These are phyloP conservation scores for Platichthys stellatus DNA, from an alignment of 2,113 vertebrate species.

Conservation along the genomic window DNA sequence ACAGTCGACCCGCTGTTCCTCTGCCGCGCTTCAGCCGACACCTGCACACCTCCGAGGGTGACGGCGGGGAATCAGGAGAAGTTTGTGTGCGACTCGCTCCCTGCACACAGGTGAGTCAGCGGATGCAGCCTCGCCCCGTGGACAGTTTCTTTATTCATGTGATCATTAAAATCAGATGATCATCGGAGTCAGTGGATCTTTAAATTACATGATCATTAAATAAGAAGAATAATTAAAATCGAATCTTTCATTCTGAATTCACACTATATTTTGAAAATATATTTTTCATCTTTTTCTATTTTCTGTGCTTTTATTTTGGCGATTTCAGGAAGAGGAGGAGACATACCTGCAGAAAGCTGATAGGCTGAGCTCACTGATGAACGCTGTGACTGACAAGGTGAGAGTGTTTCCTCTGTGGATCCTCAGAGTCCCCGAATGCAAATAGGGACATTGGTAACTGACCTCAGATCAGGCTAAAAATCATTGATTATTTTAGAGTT, in stretches of 20 bases:
- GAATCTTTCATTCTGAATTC: not conserved
- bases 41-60: constrained; percentile 83
- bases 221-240: not conserved
- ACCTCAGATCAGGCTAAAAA: too few relatives aligned
- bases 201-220: too few relatives aligned
- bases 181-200: too few relatives aligned
- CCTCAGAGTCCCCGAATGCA: not conserved
- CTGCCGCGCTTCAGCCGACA: constrained; percentile 92
- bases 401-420: not conserved
- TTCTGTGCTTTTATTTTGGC: not conserved
- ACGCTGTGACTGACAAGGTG: constrained; percentile 90
- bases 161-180: not conserved
- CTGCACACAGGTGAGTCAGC: constrained; percentile 84
- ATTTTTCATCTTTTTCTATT: not conserved
- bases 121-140: not conserved
- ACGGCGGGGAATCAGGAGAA: constrained; percentile 76
- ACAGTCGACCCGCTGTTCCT: constrained; percentile 86
- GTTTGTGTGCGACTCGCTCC: constrained; percentile 86
- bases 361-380: constrained; percentile 84
- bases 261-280: not conserved
- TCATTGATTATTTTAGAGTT: too few relatives aligned
- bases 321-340: constrained; percentile 84
- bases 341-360: constrained; percentile 88
- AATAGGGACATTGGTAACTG: not conserved
- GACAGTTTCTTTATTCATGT: not conserved